A percentile compares a stretch with the other conserved stretches of the same genome.
Evolutionary conservation across 2,797 vertebrate species (phyloP).

Genomic region (Euphonia xanthogaster): DNA sequence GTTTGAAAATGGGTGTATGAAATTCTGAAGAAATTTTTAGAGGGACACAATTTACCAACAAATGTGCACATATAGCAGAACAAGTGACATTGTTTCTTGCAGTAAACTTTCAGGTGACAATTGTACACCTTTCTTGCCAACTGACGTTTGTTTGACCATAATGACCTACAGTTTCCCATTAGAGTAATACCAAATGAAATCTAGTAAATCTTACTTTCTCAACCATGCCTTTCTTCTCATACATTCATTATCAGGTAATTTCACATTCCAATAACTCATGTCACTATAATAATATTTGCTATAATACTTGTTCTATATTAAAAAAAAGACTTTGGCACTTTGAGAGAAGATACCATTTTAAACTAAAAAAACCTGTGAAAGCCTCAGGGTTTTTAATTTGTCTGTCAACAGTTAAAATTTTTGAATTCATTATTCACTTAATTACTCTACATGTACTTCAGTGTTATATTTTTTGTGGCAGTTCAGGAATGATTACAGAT

Average conservation of each 20-base stretch:
- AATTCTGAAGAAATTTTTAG: background rate
- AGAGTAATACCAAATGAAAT: background rate
- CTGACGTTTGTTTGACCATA: background rate
- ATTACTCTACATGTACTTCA: background rate
- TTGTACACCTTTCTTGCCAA: background rate
- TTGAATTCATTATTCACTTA: background rate
- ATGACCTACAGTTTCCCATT: background rate
- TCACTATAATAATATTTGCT: background rate
- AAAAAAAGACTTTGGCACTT: background rate
- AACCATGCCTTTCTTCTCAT: background rate
- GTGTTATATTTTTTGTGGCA: background rate
- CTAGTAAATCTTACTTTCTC: background rate
- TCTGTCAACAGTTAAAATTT: background rate
- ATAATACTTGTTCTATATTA: background rate
- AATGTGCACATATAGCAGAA: background rate
- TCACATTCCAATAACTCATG: background rate
- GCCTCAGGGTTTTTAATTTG: background rate
- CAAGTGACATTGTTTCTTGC: background rate
- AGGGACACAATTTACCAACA: background rate
- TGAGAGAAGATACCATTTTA: background rate
- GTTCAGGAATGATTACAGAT: background rate
- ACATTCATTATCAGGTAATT: background rate
- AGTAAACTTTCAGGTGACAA: background rate
- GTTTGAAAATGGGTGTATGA: background rate
- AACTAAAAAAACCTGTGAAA: background rate